Conservation (phyloP, 2,888 invertebrate genomes). For the Chelonus formosanus region DNA sequence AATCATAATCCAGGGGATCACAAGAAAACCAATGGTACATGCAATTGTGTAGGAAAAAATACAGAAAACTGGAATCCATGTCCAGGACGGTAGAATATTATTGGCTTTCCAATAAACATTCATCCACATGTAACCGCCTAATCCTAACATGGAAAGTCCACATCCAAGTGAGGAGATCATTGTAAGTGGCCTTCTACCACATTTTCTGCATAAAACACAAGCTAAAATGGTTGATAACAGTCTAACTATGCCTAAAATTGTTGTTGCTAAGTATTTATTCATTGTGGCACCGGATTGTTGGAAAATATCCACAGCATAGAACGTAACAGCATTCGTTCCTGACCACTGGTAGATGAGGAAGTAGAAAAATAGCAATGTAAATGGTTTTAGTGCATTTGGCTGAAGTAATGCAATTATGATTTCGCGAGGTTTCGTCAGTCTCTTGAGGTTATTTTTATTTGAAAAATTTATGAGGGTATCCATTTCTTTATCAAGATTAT, state of each 20-base stretch:
- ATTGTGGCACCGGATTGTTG: constrained; percentile 70
- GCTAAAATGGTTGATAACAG: constrained; percentile 72
- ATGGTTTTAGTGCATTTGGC: constrained; percentile 73
- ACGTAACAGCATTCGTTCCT: constrained; percentile 75
- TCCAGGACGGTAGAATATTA: constrained; percentile 61
- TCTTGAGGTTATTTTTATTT: constrained; percentile 72
- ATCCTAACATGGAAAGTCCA: constrained; percentile 71
- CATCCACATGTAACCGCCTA: constrained; percentile 72
- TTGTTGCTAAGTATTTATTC: constrained; percentile 71
- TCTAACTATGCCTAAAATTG: constrained; percentile 71
- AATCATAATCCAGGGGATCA: constrained; percentile 79
- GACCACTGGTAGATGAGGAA: constrained; percentile 78
- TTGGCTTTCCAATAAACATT: constrained; percentile 67
- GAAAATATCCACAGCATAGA: constrained; percentile 75
- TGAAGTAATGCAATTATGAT: constrained; percentile 69
- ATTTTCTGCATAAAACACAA: constrained; percentile 70
- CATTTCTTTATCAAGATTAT: constrained; percentile 72
- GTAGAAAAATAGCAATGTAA: constrained; percentile 71
- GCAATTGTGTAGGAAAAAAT: constrained; percentile 72
- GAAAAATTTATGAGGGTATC: constrained; percentile 71
- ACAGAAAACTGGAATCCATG: constrained; percentile 73
- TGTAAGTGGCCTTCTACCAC: constrained; percentile 72
- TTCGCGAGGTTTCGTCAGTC: constrained; percentile 67
- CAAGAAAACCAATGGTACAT: constrained; percentile 74
- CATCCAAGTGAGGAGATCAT: constrained; percentile 73